A percentile compares a stretch with the other conserved stretches of the same genome.
Conservation (phyloP, 2,113 vertebrate genomes). For the Sylvicapra grimmia region DNA sequence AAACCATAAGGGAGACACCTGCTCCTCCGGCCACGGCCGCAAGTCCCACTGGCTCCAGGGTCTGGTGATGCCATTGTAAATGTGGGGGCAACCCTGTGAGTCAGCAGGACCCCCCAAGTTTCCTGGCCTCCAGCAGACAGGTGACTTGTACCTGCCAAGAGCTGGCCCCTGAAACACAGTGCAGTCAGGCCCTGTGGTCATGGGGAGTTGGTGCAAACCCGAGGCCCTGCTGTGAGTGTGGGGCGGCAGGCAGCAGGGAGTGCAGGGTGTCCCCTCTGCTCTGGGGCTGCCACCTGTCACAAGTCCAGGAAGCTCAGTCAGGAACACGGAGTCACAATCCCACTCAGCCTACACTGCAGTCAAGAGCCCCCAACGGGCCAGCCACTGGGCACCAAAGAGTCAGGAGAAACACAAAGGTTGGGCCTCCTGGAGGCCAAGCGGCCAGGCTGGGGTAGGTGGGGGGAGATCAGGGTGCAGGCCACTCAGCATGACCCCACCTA, state of each 20-base stretch:
- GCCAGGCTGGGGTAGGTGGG: background rate
- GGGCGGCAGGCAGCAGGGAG: background rate
- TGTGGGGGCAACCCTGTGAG: background rate
- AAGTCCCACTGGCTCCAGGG: background rate
- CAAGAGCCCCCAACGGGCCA: fast-evolving
- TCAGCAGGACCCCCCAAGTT: background rate
- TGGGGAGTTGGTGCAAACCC: background rate
- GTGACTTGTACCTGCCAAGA: background rate
- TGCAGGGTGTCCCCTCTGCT: background rate
- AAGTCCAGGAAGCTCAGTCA: background rate
- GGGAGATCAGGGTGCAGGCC: background rate
- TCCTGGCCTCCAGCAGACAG: background rate
- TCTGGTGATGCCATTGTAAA: fast-evolving
- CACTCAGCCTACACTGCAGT: fast-evolving
- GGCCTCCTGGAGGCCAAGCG: background rate
- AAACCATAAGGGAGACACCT: background rate
- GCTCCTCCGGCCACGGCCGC: background rate
- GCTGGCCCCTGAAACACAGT: background rate
- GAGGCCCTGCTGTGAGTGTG: background rate
- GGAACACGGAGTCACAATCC: background rate
- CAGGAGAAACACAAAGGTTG: background rate
- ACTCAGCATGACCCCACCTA: background rate
- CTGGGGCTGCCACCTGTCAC: background rate
- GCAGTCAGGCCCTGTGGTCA: fast-evolving
- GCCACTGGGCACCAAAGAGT: background rate